Evolutionary conservation across 2,113 vertebrate genomes (phyloP), one percentile per base, ranked within the genome.

Genomic region (Calypte anna): DNA sequence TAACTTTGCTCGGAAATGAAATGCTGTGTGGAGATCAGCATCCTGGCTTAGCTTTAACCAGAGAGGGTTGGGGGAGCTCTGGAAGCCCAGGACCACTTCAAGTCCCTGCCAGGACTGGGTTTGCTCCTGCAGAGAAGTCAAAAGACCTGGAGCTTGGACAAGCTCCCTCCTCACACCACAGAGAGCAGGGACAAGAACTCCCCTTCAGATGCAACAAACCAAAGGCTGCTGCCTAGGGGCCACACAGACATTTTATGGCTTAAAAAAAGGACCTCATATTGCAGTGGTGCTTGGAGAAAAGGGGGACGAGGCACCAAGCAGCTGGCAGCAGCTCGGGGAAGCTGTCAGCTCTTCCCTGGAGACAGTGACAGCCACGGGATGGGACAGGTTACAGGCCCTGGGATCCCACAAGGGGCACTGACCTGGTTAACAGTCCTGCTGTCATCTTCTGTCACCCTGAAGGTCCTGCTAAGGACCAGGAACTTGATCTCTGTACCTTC

Each of bases 21-120:
- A 27, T 0, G 2, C 38, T 23, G 24, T 0, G 7, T 30, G 44
- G 44, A 38, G n/a, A 38, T 28, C 4, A 4, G 28, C 0, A 1
- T 58, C 14, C 13, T 15, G 77, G 24, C 23, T 48, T 22, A 58
- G 28, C 38, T 22, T 30, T 40, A 54, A 16, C 10, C 13, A 27
- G 44, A 28, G 14, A 19, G 9, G 23, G 18, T 23, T 30, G 44
- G 5, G 18, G 51, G 38, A 48, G 59, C 27, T 48, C 64, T 55
- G 87, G 48, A n/a, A 44, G 53, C 48, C 6, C n/a, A 38, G 46
- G 46, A 21, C 28, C 40, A 54, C 63, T 25, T 19, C 4, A 40
- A 27, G 62, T n/a, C 40, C 20, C 63, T 53, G 76, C 69, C 76
- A 57, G 33, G 33, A 19, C 31, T 7, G 9, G 6, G 31, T 44